These are phyloP conservation scores for Hippocampus barbouri DNA, from an alignment of 2,113 vertebrate species.

Conservation along the genomic window DNA sequence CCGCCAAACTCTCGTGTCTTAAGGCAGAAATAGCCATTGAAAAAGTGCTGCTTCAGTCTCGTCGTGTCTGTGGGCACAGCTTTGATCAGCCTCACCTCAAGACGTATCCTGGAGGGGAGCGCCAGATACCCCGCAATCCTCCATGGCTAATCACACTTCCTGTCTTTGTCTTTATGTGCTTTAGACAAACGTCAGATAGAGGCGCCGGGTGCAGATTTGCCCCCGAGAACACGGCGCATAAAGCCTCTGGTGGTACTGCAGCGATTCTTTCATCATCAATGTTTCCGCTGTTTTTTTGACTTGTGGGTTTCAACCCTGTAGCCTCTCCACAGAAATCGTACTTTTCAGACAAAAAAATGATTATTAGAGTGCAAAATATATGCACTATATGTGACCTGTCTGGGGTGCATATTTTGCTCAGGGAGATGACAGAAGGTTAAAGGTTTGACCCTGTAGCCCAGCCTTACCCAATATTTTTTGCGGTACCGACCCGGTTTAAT, in stretches of 20 bases:
- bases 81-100: constrained; percentile 77
- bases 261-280: constrained; percentile 55
- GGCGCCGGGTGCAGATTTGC: constrained; percentile 62
- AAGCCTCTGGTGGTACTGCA: constrained; percentile 64
- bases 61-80: constrained; percentile 71
- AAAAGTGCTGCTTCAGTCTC: constrained; percentile 74
- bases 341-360: constrained; percentile 26
- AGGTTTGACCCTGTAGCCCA: constrained; percentile 13
- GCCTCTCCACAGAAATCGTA: not conserved
- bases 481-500: not conserved
- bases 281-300: constrained; percentile 52
- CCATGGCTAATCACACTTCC: constrained; percentile 70
- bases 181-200: constrained; percentile 69
- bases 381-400: constrained; percentile 35
- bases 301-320: constrained; percentile 43
- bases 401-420: constrained; percentile 39
- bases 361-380: constrained; percentile 19
- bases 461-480: not conserved
- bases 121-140: constrained; percentile 54
- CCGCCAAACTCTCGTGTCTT: constrained; percentile 30
- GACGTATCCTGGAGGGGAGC: constrained; percentile 73
- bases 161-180: constrained; percentile 70
- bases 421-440: constrained; percentile 19
- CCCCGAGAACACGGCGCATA: constrained; percentile 57
- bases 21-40: constrained; percentile 65